Percentiles rank a stretch among this genome's conserved stretches.
phyloP scores from a whole-genome alignment of 2,113 vertebrate species.

The Stigmatopora argus region DNA sequence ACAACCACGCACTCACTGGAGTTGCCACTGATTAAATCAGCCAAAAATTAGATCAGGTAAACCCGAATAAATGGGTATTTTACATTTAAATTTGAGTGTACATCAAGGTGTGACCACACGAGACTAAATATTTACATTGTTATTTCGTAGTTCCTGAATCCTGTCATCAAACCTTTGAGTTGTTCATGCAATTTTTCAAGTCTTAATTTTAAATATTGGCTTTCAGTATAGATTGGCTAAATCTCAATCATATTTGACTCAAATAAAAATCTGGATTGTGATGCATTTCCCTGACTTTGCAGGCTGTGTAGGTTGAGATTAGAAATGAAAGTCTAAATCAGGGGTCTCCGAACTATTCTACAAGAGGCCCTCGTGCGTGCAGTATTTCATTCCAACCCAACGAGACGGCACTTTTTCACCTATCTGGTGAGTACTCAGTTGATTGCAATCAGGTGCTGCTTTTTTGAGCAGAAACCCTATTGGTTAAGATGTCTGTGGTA shows the following conservation, averaged over 20 bases:
- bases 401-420: no score
- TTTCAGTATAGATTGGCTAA: not conserved
- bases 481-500: no score
- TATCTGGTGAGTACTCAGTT: no score
- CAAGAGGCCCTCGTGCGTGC: no score
- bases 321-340: no score
- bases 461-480: no score
- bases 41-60: not conserved
- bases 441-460: no score
- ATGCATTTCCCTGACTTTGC: no score
- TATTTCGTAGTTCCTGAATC: not conserved
- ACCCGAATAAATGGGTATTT: not conserved
- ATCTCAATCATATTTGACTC: not conserved
- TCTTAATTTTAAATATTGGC: not conserved
- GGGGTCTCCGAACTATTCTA: no score
- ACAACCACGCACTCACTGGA: conserved; percentile 14
- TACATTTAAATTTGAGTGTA: not conserved
- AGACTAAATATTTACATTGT: not conserved
- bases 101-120: not conserved
- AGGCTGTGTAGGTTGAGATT: no score
- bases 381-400: no score
- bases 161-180: not conserved
- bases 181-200: not conserved
- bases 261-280: no score
- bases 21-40: not conserved